These are phyloP conservation scores for Lithobates sylvaticus DNA, from an alignment of 2,797 vertebrate species.

Conservation along the genomic window DNA sequence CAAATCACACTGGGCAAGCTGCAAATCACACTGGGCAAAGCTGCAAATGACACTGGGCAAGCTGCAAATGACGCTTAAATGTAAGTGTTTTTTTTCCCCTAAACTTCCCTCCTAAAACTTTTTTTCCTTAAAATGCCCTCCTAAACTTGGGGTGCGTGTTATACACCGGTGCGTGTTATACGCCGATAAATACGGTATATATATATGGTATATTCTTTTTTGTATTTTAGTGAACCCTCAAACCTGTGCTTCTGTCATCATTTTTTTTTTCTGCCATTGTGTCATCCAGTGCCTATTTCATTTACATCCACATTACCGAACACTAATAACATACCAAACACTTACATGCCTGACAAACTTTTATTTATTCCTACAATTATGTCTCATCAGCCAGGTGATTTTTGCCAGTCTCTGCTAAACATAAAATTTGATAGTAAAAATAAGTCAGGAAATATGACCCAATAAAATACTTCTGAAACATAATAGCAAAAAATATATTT, in stretches of 20 bases:
- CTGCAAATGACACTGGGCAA: no score
- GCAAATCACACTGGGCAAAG: no score
- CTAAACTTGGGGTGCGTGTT: no score
- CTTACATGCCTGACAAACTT: background rate
- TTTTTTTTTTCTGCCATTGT: background rate
- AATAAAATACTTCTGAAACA: background rate
- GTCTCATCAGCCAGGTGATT: background rate
- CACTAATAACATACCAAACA: background rate
- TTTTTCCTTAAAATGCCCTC: no score
- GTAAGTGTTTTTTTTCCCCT: no score
- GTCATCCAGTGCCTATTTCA: background rate
- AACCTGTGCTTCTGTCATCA: no score
- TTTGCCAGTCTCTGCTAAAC: background rate
- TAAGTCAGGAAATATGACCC: background rate
- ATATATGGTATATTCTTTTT: background rate
- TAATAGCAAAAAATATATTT: background rate
- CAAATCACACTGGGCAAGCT: no score
- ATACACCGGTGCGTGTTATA: no score
- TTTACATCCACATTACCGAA: background rate
- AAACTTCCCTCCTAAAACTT: no score
- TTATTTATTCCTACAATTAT: slow-evolving; percentile 1
- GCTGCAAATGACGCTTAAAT: no score
- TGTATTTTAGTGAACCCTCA: background rate
- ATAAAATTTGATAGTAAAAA: background rate
- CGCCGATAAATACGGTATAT: no score